A percentile compares a stretch with the other conserved stretches of the same genome.
Conservation (phyloP, 2,113 vertebrate genomes). For the Gracilinanus agilis region DNA sequence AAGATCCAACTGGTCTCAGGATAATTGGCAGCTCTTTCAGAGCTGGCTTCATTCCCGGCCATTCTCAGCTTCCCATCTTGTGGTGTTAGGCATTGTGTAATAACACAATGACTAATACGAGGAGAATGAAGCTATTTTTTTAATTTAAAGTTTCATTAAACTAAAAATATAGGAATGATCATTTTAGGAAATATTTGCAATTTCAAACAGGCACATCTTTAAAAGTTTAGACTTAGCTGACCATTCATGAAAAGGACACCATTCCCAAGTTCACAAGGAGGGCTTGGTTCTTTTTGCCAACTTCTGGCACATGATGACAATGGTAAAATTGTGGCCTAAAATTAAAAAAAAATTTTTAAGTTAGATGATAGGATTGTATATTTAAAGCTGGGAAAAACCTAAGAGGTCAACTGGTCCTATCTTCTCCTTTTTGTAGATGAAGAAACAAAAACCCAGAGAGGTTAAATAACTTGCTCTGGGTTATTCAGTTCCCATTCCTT, state of each 20-base stretch:
- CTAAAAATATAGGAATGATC: not conserved
- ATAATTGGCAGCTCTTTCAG: not conserved
- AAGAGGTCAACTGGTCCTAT: not conserved
- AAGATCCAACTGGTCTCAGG: not conserved
- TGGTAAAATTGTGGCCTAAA: not conserved
- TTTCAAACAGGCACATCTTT: not conserved
- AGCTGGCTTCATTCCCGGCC: not conserved
- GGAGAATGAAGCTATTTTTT: not conserved
- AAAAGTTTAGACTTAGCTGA: not conserved
- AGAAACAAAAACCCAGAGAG: not conserved
- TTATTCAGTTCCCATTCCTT: not conserved
- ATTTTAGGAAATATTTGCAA: not conserved
- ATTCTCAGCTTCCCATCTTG: not conserved
- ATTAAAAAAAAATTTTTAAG: not conserved
- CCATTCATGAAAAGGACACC: not conserved
- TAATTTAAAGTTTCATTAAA: not conserved
- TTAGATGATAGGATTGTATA: not conserved
- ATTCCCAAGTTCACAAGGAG: not conserved
- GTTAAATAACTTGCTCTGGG: not conserved
- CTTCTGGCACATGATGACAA: not conserved
- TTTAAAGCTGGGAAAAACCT: not conserved
- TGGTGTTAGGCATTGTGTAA: not conserved
- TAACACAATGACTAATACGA: not conserved
- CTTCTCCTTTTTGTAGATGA: conserved; percentile 5
- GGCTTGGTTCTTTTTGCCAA: not conserved